These are phyloP conservation scores for Caenorhabditis briggsae DNA, from an alignment of 1,140 invertebrate species.

Conservation along the genomic window DNA sequence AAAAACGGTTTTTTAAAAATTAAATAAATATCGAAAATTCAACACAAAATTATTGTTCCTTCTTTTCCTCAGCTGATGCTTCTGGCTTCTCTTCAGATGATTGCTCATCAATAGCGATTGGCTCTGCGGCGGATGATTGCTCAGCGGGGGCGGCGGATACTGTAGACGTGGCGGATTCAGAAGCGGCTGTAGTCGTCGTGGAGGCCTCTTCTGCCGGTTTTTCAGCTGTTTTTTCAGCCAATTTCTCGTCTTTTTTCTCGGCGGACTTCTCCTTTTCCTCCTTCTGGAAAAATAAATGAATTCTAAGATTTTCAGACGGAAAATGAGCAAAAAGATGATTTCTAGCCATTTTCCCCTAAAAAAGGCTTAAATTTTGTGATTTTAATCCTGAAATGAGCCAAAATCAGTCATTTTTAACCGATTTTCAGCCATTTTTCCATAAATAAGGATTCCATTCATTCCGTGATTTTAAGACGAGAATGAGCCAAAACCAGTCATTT, in stretches of 20 bases:
- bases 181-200: background rate
- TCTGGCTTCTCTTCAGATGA: conserved; percentile 15
- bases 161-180: too few species aligned
- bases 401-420: too few species aligned
- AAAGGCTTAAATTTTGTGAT: too few species aligned
- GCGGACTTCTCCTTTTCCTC: conserved; percentile 16
- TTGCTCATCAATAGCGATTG: conserved; percentile 7
- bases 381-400: too few species aligned
- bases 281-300: conserved; percentile 16
- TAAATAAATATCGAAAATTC: too few species aligned
- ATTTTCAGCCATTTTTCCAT: too few species aligned
- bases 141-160: background rate
- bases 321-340: too few species aligned
- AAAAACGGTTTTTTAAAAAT: background rate
- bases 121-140: background rate
- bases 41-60: conserved; percentile 11
- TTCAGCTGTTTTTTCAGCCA: background rate
- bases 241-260: conserved; percentile 1
- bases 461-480: too few species aligned
- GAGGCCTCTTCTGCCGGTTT: background rate
- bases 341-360: too few species aligned
- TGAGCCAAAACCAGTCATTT: too few species aligned
- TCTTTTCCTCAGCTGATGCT: background rate
- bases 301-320: too few species aligned
- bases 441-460: too few species aligned